Percentiles rank a stretch among this genome's conserved stretches.
Conservation (phyloP, 2,797 vertebrate genomes). For the Sebastes cheni region DNA sequence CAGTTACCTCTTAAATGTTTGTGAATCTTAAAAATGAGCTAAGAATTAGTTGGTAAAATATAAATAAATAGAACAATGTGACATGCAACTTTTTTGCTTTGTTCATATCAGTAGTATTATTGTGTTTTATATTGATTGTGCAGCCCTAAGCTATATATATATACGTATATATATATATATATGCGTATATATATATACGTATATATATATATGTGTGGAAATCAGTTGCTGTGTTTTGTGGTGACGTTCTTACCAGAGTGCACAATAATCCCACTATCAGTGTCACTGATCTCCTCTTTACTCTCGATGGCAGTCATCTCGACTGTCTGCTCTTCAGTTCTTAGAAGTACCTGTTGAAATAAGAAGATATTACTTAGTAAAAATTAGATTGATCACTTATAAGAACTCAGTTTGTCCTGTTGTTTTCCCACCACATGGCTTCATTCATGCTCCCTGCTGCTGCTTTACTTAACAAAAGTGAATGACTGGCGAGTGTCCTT, state of each 20-base stretch:
- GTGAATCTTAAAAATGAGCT: neutral
- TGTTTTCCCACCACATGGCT: slow-evolving; percentile 44
- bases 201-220: neutral
- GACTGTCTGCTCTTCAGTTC: slow-evolving; percentile 14
- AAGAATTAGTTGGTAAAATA: neutral
- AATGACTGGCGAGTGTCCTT: slow-evolving; percentile 71
- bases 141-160: neutral
- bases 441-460: slow-evolving; percentile 47
- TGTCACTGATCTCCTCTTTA: slow-evolving; percentile 92
- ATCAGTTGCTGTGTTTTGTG: neutral
- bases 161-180: neutral
- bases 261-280: slow-evolving; percentile 91
- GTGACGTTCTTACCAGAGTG: slow-evolving; percentile 84
- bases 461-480: slow-evolving; percentile 72
- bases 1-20: neutral
- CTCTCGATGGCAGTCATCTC: slow-evolving; percentile 82
- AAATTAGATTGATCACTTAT: neutral
- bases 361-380: slow-evolving; percentile 20
- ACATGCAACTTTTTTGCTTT: neutral
- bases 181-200: neutral
- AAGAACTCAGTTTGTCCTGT: neutral
- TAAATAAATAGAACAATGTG: neutral
- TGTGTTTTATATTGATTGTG: neutral
- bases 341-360: slow-evolving; percentile 61
- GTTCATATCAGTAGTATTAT: neutral